Evolutionary conservation across 2,113 vertebrate genomes (phyloP).

Genomic region (Puma concolor): DNA sequence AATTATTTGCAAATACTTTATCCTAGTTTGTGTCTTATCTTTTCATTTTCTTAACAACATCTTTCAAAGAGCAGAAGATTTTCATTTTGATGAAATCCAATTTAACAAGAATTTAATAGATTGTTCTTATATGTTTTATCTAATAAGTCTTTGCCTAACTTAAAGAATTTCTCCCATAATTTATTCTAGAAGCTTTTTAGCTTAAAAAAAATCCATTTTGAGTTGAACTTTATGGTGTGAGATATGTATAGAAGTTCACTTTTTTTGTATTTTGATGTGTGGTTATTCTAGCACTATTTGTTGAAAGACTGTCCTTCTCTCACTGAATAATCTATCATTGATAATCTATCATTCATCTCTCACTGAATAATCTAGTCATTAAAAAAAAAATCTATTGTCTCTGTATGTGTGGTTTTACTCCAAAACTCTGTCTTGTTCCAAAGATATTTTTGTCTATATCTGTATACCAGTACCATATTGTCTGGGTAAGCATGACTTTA

Average conservation of each 20-base stretch:
- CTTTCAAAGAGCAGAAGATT: background rate
- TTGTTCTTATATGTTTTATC: background rate
- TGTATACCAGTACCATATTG: background rate
- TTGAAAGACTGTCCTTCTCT: background rate
- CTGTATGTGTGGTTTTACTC: background rate
- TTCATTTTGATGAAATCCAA: background rate
- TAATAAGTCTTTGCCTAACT: background rate
- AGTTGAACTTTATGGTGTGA: background rate
- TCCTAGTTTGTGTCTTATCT: background rate
- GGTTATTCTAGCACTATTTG: background rate
- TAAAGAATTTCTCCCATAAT: background rate
- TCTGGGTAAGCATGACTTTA: background rate
- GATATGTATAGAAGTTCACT: background rate
- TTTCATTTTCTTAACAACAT: background rate
- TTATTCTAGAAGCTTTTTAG: background rate
- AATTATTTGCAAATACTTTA: background rate
- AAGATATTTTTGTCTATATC: background rate
- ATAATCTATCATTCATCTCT: too few relatives aligned
- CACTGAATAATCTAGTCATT: background rate
- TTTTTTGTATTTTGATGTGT: background rate
- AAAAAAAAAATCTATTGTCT: background rate
- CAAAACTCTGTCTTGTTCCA: background rate
- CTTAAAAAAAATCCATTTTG: background rate
- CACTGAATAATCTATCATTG: background rate
- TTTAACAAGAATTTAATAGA: background rate